These are phyloP conservation scores for Tyto alba DNA, from an alignment of 2,113 vertebrate genomes.

Conservation along the genomic window DNA sequence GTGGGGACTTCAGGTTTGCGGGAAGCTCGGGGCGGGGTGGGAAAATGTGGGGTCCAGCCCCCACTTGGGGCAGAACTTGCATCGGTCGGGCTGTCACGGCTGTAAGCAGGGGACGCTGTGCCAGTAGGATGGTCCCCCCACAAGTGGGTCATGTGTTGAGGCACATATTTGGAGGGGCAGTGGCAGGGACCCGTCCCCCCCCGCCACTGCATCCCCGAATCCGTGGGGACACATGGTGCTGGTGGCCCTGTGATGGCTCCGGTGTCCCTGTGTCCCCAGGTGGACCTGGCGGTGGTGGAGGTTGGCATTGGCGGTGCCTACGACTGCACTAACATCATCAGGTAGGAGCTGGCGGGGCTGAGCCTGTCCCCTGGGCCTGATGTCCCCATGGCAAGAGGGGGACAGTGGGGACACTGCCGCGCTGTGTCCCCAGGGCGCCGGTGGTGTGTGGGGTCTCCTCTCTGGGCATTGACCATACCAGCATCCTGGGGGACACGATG, in stretches of 20 bases:
- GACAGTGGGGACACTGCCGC: neutral
- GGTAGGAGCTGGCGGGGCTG: slow-evolving; percentile 55
- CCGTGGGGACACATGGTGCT: neutral
- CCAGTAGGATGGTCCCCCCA: neutral
- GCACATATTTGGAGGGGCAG: neutral
- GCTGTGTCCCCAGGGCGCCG: slow-evolving; percentile 71
- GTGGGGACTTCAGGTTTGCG: neutral
- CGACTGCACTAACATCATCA: slow-evolving; percentile 95
- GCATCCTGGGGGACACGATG: slow-evolving; percentile 90
- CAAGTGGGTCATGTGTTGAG: rapidly evolving
- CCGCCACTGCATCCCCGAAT: neutral
- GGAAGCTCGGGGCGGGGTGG: neutral
- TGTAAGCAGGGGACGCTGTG: neutral
- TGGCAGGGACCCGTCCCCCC: neutral
- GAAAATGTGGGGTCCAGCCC: neutral
- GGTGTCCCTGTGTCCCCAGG: slow-evolving; percentile 42
- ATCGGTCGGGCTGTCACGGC: neutral
- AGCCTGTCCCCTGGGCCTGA: neutral
- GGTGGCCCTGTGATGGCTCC: neutral
- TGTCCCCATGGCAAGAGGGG: rapidly evolving
- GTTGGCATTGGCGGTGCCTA: slow-evolving; percentile 95
- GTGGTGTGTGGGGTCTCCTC: slow-evolving; percentile 92
- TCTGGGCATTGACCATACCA: slow-evolving; percentile 91
- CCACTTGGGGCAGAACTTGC: neutral
- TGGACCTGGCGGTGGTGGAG: slow-evolving; percentile 89